Conservation (phyloP, 1,140 invertebrate species). For the Matsumurasca onukii region DNA sequence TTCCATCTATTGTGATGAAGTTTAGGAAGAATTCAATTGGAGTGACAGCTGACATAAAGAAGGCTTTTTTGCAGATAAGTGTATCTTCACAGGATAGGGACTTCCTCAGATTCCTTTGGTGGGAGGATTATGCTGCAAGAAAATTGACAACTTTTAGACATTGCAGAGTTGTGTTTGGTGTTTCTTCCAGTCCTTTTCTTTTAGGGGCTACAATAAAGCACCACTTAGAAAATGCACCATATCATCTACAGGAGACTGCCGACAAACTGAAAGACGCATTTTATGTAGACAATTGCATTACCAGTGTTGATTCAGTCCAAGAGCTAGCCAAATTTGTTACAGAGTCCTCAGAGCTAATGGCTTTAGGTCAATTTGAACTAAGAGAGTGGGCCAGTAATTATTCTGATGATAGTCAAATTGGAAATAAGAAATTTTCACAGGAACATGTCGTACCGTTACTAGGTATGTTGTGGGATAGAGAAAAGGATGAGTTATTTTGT, state of each 20-base stretch:
- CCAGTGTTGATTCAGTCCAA: slow-evolving; percentile 16
- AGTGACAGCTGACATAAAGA: slow-evolving; percentile 48
- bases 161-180: slow-evolving; percentile 41
- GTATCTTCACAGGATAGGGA: slow-evolving; percentile 43
- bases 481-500: no score
- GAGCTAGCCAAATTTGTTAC: slow-evolving; percentile 32
- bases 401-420: no score
- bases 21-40: slow-evolving; percentile 47
- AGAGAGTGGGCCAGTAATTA: slow-evolving; percentile 34
- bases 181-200: slow-evolving; percentile 37
- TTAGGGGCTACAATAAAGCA: slow-evolving; percentile 22
- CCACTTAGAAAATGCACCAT: slow-evolving; percentile 22
- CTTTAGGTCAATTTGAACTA: slow-evolving; percentile 34
- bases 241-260: not conserved
- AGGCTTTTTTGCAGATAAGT: slow-evolving; percentile 49
- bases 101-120: slow-evolving; percentile 47
- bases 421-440: no score
- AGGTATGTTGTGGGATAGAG: no score
- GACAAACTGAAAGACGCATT: slow-evolving; percentile 27
- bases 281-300: slow-evolving; percentile 32
- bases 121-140: slow-evolving; percentile 27
- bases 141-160: slow-evolving; percentile 41
- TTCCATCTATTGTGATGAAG: slow-evolving; percentile 45
- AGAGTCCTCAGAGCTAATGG: slow-evolving; percentile 32
- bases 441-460: no score